phyloP scores from a whole-genome alignment of 2,888 invertebrate genomes.

The Agelastica alni region DNA sequence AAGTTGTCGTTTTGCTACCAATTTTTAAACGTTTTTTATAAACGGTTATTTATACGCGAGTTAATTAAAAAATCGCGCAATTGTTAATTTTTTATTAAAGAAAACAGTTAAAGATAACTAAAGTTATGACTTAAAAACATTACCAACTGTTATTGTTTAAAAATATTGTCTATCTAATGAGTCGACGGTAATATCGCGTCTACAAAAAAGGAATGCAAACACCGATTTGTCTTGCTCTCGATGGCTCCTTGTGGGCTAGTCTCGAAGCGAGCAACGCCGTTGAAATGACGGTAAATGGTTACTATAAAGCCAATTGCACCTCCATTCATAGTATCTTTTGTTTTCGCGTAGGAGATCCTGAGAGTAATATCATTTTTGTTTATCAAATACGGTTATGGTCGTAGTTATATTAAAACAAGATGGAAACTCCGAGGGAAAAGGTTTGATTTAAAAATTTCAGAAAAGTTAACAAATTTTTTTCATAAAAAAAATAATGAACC shows the following conservation, averaged over 20 bases:
- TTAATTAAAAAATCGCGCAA: no score
- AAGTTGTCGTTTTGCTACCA: no score
- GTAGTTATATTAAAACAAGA: slow-evolving; percentile 14
- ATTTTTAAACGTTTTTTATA: no score
- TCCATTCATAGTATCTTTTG: slow-evolving; percentile 39
- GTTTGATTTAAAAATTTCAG: background rate
- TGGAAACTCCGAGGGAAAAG: slow-evolving; percentile 2
- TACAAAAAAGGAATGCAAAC: slow-evolving; percentile 31
- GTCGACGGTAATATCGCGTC: slow-evolving; percentile 25
- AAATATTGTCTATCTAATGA: slow-evolving; percentile 45
- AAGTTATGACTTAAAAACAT: no score
- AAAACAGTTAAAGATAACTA: no score
- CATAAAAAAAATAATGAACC: no score
- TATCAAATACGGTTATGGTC: slow-evolving; percentile 26
- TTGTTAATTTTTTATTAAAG: no score
- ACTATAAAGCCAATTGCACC: slow-evolving; percentile 47
- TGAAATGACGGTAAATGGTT: slow-evolving; percentile 15
- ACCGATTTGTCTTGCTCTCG: slow-evolving; percentile 42
- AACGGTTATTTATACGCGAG: no score
- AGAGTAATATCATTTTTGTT: slow-evolving; percentile 25
- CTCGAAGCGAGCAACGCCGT: slow-evolving; percentile 37
- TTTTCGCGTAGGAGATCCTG: slow-evolving; percentile 15
- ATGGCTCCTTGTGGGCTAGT: slow-evolving; percentile 50
- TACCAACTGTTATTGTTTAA: no score
- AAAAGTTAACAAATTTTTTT: no score